phyloP scores from a whole-genome alignment of 1,140 invertebrate genomes.

The Pseudomyrmex cubaensis region DNA sequence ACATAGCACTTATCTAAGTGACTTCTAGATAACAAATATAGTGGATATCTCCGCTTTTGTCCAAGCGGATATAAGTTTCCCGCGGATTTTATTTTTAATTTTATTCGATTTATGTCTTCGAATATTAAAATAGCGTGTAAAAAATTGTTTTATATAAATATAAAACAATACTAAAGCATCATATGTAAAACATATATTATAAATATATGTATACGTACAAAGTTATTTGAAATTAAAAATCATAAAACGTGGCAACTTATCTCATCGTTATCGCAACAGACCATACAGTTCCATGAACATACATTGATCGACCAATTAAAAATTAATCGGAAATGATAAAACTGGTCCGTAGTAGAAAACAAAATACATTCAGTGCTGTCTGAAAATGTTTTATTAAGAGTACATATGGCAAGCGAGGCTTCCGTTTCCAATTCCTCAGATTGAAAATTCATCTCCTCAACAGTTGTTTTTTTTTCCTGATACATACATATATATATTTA shows the following conservation, averaged over 20 bases:
- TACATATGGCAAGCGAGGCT: conserved; percentile 77
- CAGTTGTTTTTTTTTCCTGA: conserved; percentile 57
- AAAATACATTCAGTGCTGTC: conserved; percentile 58
- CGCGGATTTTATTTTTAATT: no score
- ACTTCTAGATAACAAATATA: no score
- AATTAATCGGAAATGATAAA: no score
- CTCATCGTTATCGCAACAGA: background rate
- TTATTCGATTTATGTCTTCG: no score
- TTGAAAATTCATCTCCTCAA: conserved; percentile 72
- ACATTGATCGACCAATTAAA: no score
- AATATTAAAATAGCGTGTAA: no score
- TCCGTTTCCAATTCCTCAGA: conserved; percentile 77
- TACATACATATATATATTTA: conserved; percentile 67
- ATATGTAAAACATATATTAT: no score
- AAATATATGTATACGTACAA: no score
- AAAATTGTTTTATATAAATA: no score
- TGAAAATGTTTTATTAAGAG: conserved; percentile 77
- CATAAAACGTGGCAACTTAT: background rate
- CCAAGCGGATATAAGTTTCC: no score
- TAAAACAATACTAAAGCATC: no score
- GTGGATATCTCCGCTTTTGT: background rate
- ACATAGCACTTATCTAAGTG: background rate
- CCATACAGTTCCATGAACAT: background rate
- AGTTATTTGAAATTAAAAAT: no score
- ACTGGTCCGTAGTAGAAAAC: background rate